These are phyloP conservation scores for Chymomyza fuscimana DNA, from an alignment of 2,888 invertebrate genomes.

Conservation along the genomic window DNA sequence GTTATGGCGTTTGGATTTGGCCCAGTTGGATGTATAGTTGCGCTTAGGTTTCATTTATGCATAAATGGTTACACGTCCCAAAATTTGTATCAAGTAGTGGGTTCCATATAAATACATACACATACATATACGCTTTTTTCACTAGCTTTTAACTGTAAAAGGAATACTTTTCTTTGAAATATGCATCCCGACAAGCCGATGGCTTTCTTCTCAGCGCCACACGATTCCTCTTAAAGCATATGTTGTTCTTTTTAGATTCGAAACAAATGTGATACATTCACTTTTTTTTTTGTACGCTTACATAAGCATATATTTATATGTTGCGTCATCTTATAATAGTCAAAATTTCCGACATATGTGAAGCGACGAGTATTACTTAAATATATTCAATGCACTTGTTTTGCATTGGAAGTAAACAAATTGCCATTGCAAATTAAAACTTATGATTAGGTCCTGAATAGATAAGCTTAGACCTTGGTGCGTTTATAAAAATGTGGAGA, in stretches of 20 bases:
- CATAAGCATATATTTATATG: constrained; percentile 22
- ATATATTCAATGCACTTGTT: constrained; percentile 19
- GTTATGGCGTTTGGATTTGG: no score
- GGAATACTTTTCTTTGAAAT: no score
- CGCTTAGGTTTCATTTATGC: no score
- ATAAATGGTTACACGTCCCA: no score
- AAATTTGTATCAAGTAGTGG: no score
- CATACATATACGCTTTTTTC: no score
- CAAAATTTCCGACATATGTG: neutral
- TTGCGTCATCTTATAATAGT: constrained; percentile 11
- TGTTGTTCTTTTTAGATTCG: neutral
- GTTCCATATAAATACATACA: no score
- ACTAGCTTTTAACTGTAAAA: no score
- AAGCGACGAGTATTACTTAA: constrained; percentile 8
- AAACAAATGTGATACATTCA: constrained; percentile 41
- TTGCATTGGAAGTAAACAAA: constrained; percentile 13
- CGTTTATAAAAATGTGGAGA: constrained; percentile 34
- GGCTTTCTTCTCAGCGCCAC: no score
- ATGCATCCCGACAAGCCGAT: no score
- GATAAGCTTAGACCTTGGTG: constrained; percentile 14
- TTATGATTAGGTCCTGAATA: constrained; percentile 11
- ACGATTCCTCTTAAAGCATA: no score
- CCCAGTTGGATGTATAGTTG: no score
- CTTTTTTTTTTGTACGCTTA: neutral
- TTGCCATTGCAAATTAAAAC: constrained; percentile 7